Percentiles rank a stretch among this genome's conserved stretches.
Conservation (phyloP, 2,888 invertebrate species). For the Leptopilina myrica region DNA sequence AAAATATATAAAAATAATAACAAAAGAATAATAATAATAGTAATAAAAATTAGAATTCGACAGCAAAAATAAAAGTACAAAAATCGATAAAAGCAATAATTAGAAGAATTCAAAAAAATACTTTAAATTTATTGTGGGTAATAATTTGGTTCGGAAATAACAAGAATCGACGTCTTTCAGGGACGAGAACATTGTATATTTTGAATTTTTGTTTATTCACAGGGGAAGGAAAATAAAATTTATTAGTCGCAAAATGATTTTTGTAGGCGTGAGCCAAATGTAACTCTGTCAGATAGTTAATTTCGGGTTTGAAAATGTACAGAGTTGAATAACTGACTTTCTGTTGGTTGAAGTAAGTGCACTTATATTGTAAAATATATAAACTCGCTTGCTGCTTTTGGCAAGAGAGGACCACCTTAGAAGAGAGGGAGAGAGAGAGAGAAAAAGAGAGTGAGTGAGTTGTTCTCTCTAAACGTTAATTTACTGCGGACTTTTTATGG, state of each 20-base stretch:
- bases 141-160: no score
- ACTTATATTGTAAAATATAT: constrained; percentile 41
- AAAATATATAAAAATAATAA: no score
- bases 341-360: constrained; percentile 32
- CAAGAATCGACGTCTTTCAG: background rate
- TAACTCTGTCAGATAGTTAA: constrained; percentile 34
- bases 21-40: no score
- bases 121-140: no score
- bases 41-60: no score
- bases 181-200: background rate
- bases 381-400: constrained; percentile 38
- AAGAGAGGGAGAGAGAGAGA: constrained; percentile 1
- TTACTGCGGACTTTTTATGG: constrained; percentile 31
- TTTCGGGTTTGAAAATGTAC: constrained; percentile 23
- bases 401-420: constrained; percentile 54
- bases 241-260: constrained; percentile 28
- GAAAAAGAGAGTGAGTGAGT: no score
- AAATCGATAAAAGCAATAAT: no score
- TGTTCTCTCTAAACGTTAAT: constrained; percentile 41
- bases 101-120: no score
- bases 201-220: background rate
- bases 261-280: constrained; percentile 37
- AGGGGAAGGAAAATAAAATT: background rate
- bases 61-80: no score
- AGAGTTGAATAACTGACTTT: constrained; percentile 27